phyloP scores from a whole-genome alignment of 2,888 invertebrate species.

The Lasius fuliginosus region DNA sequence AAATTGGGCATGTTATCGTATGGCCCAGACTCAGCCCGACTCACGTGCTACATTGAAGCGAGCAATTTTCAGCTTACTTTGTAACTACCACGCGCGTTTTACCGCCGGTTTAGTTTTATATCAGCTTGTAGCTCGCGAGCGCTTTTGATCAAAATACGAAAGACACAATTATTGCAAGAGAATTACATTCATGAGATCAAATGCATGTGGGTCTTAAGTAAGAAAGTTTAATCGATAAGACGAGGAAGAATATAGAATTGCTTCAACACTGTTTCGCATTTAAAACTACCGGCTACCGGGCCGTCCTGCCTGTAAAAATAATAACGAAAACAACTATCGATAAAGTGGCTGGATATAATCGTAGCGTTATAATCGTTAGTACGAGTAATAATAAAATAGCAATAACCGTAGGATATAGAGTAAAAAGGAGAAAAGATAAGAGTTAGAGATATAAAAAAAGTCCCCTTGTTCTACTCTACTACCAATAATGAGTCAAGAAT shows the following conservation, averaged over 20 bases:
- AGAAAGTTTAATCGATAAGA: conserved; percentile 55
- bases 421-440: conserved; percentile 66
- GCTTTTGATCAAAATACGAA: conserved; percentile 57
- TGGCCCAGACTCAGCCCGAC: conserved; percentile 70
- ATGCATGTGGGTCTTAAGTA: conserved; percentile 46
- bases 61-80: conserved; percentile 28
- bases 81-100: conserved; percentile 43
- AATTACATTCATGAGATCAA: conserved; percentile 74
- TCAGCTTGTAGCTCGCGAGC: conserved; percentile 55
- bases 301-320: conserved; percentile 65
- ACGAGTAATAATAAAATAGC: conserved; percentile 59
- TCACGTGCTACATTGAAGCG: conserved; percentile 54
- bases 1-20: conserved; percentile 69
- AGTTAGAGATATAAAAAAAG: conserved; percentile 73
- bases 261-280: conserved; percentile 51
- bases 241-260: conserved; percentile 58
- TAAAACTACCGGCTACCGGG: conserved; percentile 62
- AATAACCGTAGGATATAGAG: conserved; percentile 62
- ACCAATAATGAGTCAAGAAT: conserved; percentile 66
- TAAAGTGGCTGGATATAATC: conserved; percentile 36
- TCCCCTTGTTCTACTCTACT: conserved; percentile 73
- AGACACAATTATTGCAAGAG: conserved; percentile 64
- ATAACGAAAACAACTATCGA: conserved; percentile 53
- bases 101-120: conserved; percentile 10
- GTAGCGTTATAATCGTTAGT: conserved; percentile 25